Evolutionary conservation across 2,888 invertebrate species (phyloP).

Genomic region (Drosophila peninsularis): DNA sequence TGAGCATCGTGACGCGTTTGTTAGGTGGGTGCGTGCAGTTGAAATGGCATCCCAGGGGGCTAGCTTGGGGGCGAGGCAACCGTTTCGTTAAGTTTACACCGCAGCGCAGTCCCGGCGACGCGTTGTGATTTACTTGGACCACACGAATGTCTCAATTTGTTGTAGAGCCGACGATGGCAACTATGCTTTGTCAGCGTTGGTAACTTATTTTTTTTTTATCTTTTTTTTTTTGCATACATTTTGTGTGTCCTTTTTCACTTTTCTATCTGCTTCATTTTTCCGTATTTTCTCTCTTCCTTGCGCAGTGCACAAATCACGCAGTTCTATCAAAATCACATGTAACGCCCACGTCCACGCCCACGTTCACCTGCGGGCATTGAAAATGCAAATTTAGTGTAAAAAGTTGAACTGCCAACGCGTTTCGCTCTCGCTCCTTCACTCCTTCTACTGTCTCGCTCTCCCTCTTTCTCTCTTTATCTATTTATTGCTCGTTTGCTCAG

Average conservation of each 20-base stretch:
- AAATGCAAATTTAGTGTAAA: constrained; percentile 68
- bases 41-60: constrained; percentile 33
- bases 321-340: constrained; percentile 44
- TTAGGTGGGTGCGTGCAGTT: constrained; percentile 21
- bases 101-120: constrained; percentile 2
- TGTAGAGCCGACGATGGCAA: constrained; percentile 19
- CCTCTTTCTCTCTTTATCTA: constrained; percentile 4
- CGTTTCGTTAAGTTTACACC: constrained; percentile 7
- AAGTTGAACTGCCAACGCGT: constrained; percentile 37
- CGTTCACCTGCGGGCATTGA: constrained; percentile 41
- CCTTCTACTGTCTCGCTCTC: constrained; percentile 2
- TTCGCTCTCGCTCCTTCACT: constrained; percentile 4
- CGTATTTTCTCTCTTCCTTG: constrained; percentile 1
- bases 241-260: constrained; percentile 28
- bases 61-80: constrained; percentile 15
- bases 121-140: constrained; percentile 36
- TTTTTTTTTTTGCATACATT: constrained; percentile 31
- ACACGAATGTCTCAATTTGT: constrained; percentile 35
- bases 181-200: constrained; percentile 32
- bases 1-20: constrained; percentile 14
- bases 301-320: constrained; percentile 51
- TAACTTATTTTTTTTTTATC: constrained; percentile 30
- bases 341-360: constrained; percentile 28
- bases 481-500: constrained; percentile 16
- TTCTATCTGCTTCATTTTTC: constrained; percentile 6